Evolutionary conservation across 2,113 vertebrate genomes (phyloP).

Genomic region (Rhegmatorhina hoffmannsi): DNA sequence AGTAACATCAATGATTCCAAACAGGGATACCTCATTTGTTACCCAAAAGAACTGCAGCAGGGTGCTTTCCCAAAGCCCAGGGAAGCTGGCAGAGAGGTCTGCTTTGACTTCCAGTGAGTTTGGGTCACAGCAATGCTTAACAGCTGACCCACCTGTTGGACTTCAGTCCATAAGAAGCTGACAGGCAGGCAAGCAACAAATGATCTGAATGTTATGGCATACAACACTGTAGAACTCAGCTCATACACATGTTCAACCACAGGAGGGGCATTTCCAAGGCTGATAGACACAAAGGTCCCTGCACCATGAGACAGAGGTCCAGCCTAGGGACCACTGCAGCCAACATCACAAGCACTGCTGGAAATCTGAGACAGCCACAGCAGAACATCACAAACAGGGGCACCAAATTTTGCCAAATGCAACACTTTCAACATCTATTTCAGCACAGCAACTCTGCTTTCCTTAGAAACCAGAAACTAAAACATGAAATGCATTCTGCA

Average conservation of each 20-base stretch:
- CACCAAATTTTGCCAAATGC: not conserved
- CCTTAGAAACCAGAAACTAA: not conserved
- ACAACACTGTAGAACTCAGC: not conserved
- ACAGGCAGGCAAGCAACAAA: not conserved
- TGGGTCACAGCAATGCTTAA: not conserved
- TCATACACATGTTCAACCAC: not conserved
- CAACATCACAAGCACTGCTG: not conserved
- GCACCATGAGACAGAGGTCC: not conserved
- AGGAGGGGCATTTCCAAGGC: not conserved
- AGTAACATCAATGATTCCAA: not conserved
- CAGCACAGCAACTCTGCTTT: not conserved
- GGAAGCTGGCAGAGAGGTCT: not conserved
- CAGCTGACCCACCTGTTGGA: not conserved
- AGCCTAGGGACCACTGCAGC: not conserved
- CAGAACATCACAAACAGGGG: fast-evolving
- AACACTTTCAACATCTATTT: not conserved
- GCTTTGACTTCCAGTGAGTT: not conserved
- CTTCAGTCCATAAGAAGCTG: not conserved
- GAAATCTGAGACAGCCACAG: not conserved
- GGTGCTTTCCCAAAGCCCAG: not conserved
- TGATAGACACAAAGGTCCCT: not conserved
- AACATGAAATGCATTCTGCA: not conserved
- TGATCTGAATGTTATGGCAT: not conserved
- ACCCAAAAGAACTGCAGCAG: not conserved
- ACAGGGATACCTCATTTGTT: not conserved